Conservation (phyloP, 2,113 vertebrate species). For the Hymenochirus boettgeri region DNA sequence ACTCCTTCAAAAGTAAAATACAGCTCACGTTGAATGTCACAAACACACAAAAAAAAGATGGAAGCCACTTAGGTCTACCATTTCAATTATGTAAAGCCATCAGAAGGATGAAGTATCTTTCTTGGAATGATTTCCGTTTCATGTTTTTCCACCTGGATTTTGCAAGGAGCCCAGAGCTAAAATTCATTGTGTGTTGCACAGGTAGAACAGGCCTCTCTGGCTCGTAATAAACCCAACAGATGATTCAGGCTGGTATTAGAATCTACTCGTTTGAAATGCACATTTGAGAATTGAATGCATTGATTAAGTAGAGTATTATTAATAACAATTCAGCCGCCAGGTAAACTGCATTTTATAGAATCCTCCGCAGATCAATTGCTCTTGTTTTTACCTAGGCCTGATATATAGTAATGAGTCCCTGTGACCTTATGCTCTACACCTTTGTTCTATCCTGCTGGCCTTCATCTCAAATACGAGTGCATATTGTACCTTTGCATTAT, state of each 20-base stretch:
- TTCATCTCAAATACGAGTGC: conserved; percentile 47
- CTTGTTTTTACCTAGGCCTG: conserved; percentile 61
- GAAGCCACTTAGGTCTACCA: too few species aligned
- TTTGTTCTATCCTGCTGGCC: conserved; percentile 27
- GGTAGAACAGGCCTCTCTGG: conserved; percentile 13
- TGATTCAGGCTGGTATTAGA: conserved; percentile 25
- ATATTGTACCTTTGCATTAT: conserved; percentile 49
- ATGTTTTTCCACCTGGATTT: conserved; percentile 23
- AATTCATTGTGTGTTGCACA: conserved; percentile 13
- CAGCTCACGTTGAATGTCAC: too few species aligned
- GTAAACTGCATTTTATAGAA: conserved; percentile 60
- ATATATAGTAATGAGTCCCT: conserved; percentile 53
- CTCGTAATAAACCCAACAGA: conserved; percentile 28
- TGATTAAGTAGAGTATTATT: conserved; percentile 75
- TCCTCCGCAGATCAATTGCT: conserved; percentile 52
- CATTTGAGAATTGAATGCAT: conserved; percentile 69
- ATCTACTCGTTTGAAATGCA: conserved; percentile 45
- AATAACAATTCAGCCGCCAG: conserved; percentile 70
- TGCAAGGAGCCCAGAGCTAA: conserved; percentile 15
- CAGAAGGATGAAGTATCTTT: conserved; percentile 15
- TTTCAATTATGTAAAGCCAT: conserved; percentile 31
- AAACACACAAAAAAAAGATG: too few species aligned
- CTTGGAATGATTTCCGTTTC: conserved; percentile 22
- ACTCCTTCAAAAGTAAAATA: too few species aligned
- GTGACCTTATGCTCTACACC: conserved; percentile 57